Base-by-base conservation (phyloP, 2,113 vertebrate species). In the Prolemur simus region DNA sequence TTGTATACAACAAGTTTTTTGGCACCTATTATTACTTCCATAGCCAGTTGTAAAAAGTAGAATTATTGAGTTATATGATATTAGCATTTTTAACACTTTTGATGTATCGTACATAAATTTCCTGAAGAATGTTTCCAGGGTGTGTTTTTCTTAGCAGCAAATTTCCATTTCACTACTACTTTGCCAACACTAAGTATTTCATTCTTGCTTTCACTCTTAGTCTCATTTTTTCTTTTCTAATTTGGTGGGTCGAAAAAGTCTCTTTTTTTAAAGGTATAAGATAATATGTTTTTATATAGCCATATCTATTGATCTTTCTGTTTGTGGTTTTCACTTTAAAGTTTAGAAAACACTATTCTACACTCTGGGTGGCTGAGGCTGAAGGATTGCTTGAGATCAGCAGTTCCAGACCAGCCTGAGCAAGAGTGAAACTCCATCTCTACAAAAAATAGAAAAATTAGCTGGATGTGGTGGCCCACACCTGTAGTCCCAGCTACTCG, bases 11-110 rank as follows among this genome's bases (percentile, higher is more conserved):
- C 8, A 82, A 71, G 8, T n/a, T 94, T 85, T 89, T 29, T 83
- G 58, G 27, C 29, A 64, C 27, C 45, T 92, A 71, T 23, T 87
- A 23, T 63, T 71, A 49, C 85, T 92, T 80, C 23, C n/a, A 69
- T 49, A 56, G 21, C 64, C 47, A 74, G 21, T 74, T 60, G 18
- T 95, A 60, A 90, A 86, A 85, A 71, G 52, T 71, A 71, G 84
- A 89, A 52, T 39, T 84, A 47, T 49, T 66, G 68, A 56, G 49
- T 92, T 92, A 56, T 18, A 84, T 23, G n/a, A 39, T 88, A 39
- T 92, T 88, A 73, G 34, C 63, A 90, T 68, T 95, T 96, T 87
- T 77, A 69, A 68, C 47, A 52, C 25, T 52, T 87, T 91, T 74
- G 32, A 23, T 71, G 45, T 37, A 27, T 15, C 68, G 17, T 58